Evolutionary conservation across 2,797 vertebrate species (phyloP).

Genomic region (Allobates femoralis): DNA sequence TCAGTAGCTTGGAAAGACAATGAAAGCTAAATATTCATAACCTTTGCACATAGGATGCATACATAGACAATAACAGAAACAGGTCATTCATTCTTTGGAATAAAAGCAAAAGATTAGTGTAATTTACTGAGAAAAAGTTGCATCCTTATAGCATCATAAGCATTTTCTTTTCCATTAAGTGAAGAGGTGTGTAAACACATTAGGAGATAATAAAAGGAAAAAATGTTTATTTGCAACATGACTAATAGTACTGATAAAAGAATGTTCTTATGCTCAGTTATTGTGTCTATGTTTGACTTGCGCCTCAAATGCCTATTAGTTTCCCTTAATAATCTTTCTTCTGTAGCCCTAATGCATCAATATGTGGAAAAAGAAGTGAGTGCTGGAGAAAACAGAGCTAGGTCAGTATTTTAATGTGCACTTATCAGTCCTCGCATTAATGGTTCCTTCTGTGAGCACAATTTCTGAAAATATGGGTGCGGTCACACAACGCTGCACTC

Average conservation of each 20-base stretch:
- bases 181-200: background rate
- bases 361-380: background rate
- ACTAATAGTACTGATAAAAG: background rate
- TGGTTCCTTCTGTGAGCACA: constrained; percentile 35
- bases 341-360: background rate
- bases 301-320: background rate
- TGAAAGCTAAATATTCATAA: no score
- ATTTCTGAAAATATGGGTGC: constrained; percentile 50
- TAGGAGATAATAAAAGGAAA: background rate
- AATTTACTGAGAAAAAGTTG: background rate
- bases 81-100: no score
- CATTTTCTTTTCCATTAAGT: background rate
- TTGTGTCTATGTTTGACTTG: background rate
- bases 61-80: no score
- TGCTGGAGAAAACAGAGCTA: background rate
- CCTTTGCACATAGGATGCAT: no score
- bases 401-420: constrained; percentile 29
- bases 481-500: constrained; percentile 48
- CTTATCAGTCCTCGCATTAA: constrained; percentile 37
- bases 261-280: background rate
- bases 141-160: background rate
- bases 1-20: no score
- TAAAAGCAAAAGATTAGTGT: no score
- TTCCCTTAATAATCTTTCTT: background rate
- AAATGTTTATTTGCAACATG: background rate